Percentiles rank a stretch among this genome's conserved stretches.
Conservation (phyloP, 2,113 vertebrate species). For the Beaufortia kweichowensis region DNA sequence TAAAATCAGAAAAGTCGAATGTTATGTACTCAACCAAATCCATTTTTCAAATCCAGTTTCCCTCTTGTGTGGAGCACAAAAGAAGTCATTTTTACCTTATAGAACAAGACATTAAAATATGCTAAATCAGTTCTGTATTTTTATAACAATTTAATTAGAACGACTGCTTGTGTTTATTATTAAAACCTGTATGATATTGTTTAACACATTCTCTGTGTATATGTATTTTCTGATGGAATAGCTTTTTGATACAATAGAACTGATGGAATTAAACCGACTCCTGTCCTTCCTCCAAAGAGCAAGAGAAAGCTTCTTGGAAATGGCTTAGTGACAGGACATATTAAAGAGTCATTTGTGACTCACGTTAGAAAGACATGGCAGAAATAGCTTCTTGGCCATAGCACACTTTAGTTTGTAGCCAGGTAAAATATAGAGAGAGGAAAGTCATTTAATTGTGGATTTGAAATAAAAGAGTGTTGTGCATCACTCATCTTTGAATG, state of each 20-base stretch:
- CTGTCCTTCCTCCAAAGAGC: background rate
- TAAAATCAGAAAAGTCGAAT: too few relatives aligned
- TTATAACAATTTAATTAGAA: too few relatives aligned
- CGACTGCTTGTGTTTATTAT: too few relatives aligned
- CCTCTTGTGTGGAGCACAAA: background rate
- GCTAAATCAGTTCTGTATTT: too few relatives aligned
- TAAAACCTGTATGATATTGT: too few relatives aligned
- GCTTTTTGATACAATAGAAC: background rate
- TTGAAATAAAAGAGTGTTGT: background rate
- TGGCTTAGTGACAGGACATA: constrained; percentile 34
- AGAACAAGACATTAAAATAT: too few relatives aligned
- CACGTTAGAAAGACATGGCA: constrained; percentile 4
- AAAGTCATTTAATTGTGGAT: constrained; percentile 7
- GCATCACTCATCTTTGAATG: background rate
- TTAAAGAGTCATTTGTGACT: constrained; percentile 23
- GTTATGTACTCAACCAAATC: too few relatives aligned
- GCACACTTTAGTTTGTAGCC: constrained; percentile 18
- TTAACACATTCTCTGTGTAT: too few relatives aligned
- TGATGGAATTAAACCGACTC: constrained; percentile 28
- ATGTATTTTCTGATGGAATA: background rate
- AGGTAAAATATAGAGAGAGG: background rate
- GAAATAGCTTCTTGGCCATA: constrained; percentile 42
- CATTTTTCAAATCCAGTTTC: constrained; percentile 8
- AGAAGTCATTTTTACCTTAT: too few relatives aligned
- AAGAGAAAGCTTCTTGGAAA: constrained; percentile 33